Conservation (phyloP, 2,888 invertebrate genomes). For the Tenodera sinensis region DNA sequence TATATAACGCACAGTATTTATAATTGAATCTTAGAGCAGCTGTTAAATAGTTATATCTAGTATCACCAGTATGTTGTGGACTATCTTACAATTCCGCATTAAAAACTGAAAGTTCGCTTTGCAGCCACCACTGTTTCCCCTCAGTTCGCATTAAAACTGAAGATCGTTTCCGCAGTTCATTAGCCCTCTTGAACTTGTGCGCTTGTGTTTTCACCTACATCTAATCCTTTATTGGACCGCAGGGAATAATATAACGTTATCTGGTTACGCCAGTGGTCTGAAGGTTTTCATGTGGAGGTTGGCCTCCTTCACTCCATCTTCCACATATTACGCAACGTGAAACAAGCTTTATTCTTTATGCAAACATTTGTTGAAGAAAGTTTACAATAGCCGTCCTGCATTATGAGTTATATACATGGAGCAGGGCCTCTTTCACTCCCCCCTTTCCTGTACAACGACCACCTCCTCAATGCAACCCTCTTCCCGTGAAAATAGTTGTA, state of each 20-base stretch:
- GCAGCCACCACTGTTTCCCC: too few relatives aligned
- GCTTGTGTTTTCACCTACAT: not conserved
- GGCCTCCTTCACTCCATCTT: not conserved
- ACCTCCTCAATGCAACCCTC: not conserved
- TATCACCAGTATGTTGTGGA: too few relatives aligned
- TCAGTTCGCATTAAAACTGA: not conserved
- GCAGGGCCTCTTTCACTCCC: not conserved
- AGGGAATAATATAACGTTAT: not conserved
- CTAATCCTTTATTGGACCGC: not conserved
- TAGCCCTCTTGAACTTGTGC: not conserved
- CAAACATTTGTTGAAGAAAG: slow-evolving; percentile 12
- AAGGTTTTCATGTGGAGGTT: not conserved
- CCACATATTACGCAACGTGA: not conserved
- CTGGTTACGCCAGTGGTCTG: not conserved
- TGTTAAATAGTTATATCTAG: too few relatives aligned
- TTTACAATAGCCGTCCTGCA: slow-evolving; percentile 1
- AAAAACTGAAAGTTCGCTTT: too few relatives aligned
- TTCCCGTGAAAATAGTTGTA: not conserved
- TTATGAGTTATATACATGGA: not conserved
- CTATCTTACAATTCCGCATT: too few relatives aligned
- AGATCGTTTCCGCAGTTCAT: not conserved
- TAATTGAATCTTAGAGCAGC: too few relatives aligned
- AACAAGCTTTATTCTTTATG: slow-evolving; percentile 8
- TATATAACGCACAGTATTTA: too few relatives aligned
- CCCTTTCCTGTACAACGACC: not conserved